Conservation (phyloP, 2,888 invertebrate genomes). For the Exephanes ischioxanthus region DNA sequence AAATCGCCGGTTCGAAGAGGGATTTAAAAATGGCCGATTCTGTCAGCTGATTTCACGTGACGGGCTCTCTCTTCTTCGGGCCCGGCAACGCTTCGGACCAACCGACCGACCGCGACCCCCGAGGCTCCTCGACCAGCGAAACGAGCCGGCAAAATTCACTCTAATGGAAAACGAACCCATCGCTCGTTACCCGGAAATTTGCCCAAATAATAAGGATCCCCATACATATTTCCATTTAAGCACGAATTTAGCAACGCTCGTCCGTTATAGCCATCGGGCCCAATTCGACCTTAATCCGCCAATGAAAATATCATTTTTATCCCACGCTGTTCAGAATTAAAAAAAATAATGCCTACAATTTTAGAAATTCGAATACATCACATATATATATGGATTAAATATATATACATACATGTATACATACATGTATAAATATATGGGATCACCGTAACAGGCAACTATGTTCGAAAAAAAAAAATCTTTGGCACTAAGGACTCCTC, state of each 20-base stretch:
- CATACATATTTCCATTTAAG: conserved; percentile 25
- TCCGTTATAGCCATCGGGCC: not conserved
- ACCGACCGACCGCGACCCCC: conserved; percentile 21
- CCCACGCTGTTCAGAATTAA: not conserved
- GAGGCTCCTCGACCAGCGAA: conserved; percentile 5
- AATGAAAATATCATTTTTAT: not conserved
- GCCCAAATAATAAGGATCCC: conserved; percentile 49
- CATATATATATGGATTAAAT: too few species aligned
- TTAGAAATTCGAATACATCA: not conserved
- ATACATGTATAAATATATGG: too few species aligned
- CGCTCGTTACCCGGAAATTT: conserved; percentile 48
- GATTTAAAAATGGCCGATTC: conserved; percentile 81
- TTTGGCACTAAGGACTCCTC: too few species aligned
- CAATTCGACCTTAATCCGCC: not conserved
- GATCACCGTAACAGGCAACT: too few species aligned
- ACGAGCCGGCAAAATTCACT: conserved; percentile 50
- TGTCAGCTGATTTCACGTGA: conserved; percentile 44
- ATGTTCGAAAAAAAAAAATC: too few species aligned
- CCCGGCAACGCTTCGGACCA: conserved; percentile 25
- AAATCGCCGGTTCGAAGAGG: conserved; percentile 77
- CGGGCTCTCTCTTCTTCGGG: conserved; percentile 6
- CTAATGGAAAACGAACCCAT: conserved; percentile 47
- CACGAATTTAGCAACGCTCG: conserved; percentile 35
- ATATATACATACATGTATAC: too few species aligned
- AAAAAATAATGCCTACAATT: not conserved